Evolutionary conservation across 2,888 invertebrate genomes (phyloP), one percentile per base, ranked within the genome.

Genomic region (Beris chalybata): DNA sequence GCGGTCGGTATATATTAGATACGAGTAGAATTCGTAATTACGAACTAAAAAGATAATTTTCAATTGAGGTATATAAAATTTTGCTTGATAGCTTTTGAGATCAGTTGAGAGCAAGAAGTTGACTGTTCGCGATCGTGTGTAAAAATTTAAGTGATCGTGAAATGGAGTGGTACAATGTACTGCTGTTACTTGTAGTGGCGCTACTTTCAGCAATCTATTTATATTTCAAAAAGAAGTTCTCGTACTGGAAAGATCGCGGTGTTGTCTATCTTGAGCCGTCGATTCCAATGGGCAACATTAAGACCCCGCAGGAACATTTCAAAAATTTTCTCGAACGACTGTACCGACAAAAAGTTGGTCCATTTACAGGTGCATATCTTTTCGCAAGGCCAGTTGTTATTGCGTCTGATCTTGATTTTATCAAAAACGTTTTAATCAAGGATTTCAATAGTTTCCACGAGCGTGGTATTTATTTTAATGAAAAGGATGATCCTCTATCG

Each of bases 401-500:
- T 1, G 52, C 76, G 1, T 68, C 75, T 4, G 67, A 69, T 58
- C 70, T 76, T 5, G 75, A 76, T 2, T 38, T 74, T 3, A 70
- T 75, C 11, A 74, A 73, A 64, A 54, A 63, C 11, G 72, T 81
- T n/a, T 66, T 82, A 43, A 76, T 80, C 4, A 79, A 78, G 66
- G 82, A 82, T 67, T 82, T 82, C 67, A 61, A 71, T 1, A 72
- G 76, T 64, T 82, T 82, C 69, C 73, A 76, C 0, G 74, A 77
- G 68, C 77, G 80, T 29, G 78, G 78, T 7, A 71, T 77, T 38
- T 76, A 74, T 43, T 74, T 74, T 50, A 77, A 81, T 58, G 78
- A 77, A 15, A 71, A 73, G 43, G 73, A 76, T 55, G 80, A 81
- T 71, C 82, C 82, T 3, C 58, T 82, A 1, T 73, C 77, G n/a